Base-by-base conservation (phyloP, 2,888 invertebrate genomes). In the Coenonympha arcania region DNA sequence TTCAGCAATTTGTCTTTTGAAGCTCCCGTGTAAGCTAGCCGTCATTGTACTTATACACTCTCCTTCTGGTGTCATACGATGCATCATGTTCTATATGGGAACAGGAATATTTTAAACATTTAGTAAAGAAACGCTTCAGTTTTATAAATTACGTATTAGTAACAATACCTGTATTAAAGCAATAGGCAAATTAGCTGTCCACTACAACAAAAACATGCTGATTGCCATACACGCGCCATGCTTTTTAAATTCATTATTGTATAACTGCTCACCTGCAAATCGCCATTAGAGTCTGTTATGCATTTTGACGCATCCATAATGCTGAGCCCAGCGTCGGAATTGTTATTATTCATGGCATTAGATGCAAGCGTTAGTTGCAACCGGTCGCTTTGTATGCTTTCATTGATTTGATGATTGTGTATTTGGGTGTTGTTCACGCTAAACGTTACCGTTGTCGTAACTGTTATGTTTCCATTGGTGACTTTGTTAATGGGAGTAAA, bases 401-500 rank as follows among this genome's bases (percentile, higher is more conserved):
- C 79, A 67, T 84, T 79, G 73, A 83, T 80, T 76, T 87, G 79
- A 67, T 89, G 88, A 57, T 83, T 85, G 65, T 82, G 85, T 63
- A 83, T 76, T 71, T 85, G 82, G 50, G 83, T 80, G 67, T 88
- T 87, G 79, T 91, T 91, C 62, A 94, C 91, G 64, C 92, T 92
- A 73, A 94, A 93, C 13, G 93, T 93, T 40, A 94, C 93, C n/a
- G 93, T 93, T n/a, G 94, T 93, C 40, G 94, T 93, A 42, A 94
- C 93, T 37, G 91, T 93, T 71, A 94, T 93, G 72, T 93, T 94
- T 71, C 90, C 92, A 69, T 88, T 88, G 50, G 87, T 76, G 52
- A 76, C 64, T 61, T 79, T 84, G 69, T 82, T 83, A 76, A 82
- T 78, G 4, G 87, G 83, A 55, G 73, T 82, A 64, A 86, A 86